phyloP scores from a whole-genome alignment of 2,888 invertebrate genomes.

The Biston stratarius region DNA sequence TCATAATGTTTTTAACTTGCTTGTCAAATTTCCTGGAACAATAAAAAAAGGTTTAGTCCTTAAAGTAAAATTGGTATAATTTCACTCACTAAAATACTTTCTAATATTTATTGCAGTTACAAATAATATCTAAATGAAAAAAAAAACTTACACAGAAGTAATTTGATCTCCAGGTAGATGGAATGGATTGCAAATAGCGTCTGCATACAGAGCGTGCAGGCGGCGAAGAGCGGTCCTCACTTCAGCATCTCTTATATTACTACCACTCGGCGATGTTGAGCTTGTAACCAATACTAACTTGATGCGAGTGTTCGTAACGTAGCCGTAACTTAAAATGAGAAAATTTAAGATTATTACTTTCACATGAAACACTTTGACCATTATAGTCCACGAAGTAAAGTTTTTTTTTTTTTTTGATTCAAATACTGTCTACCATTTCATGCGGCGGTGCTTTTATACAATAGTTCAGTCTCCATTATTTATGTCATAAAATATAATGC shows the following conservation, averaged over 20 bases:
- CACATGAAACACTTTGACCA: too few relatives aligned
- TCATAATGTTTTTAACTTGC: constrained; percentile 88
- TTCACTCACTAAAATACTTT: not conserved
- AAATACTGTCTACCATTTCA: too few relatives aligned
- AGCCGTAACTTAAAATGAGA: constrained; percentile 91
- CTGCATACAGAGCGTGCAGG: constrained; percentile 96
- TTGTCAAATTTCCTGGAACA: constrained; percentile 89
- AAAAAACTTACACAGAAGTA: constrained; percentile 91
- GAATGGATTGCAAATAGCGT: constrained; percentile 98
- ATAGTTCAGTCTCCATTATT: too few relatives aligned
- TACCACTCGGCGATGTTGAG: constrained; percentile 95
- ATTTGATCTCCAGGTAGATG: constrained; percentile 97
- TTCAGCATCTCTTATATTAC: constrained; percentile 96
- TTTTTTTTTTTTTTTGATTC: too few relatives aligned
- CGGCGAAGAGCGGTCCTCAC: constrained; percentile 94
- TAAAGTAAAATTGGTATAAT: too few relatives aligned
- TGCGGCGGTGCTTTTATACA: too few relatives aligned
- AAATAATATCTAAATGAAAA: not conserved
- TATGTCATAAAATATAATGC: too few relatives aligned
- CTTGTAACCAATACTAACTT: constrained; percentile 97
- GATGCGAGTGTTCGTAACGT: constrained; percentile 98
- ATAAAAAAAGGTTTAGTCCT: constrained; percentile 23
- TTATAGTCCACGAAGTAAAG: too few relatives aligned
- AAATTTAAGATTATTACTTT: not conserved
- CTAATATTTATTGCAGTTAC: not conserved